Conservation (phyloP, 1,140 invertebrate genomes). For the Asobara japonica region DNA sequence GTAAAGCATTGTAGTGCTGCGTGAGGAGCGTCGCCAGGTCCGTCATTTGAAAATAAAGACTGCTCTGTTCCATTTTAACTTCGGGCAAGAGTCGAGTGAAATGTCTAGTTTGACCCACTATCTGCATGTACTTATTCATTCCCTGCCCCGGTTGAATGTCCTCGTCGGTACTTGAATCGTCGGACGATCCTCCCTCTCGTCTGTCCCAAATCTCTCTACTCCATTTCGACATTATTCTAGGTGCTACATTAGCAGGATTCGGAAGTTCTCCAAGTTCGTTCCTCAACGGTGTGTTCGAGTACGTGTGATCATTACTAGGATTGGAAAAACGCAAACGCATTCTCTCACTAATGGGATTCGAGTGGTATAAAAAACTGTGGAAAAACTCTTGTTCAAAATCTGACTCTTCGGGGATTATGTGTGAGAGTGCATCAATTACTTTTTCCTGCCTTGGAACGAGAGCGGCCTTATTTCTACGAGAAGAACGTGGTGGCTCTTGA, state of each 20-base stretch:
- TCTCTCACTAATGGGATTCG: not conserved
- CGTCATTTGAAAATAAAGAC: not conserved
- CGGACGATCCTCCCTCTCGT: not conserved
- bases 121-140: not conserved
- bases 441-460: not conserved
- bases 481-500: not conserved
- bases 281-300: constrained; percentile 47
- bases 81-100: not conserved
- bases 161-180: not conserved
- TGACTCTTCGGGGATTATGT: constrained; percentile 27
- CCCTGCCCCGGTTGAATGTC: not conserved
- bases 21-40: not conserved
- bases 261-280: not conserved
- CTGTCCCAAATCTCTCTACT: not conserved
- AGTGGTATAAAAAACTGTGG: constrained; percentile 17
- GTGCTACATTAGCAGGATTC: not conserved
- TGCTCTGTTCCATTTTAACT: not conserved
- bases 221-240: constrained; percentile 3
- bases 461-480: not conserved
- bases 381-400: constrained; percentile 12
- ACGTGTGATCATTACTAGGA: constrained; percentile 50
- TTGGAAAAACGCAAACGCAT: not conserved
- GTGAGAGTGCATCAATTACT: not conserved
- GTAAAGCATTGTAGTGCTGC: not conserved
- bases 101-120: not conserved